Conservation (phyloP, 2,797 vertebrate genomes). For the Gymnoscopelus microlampas region DNA sequence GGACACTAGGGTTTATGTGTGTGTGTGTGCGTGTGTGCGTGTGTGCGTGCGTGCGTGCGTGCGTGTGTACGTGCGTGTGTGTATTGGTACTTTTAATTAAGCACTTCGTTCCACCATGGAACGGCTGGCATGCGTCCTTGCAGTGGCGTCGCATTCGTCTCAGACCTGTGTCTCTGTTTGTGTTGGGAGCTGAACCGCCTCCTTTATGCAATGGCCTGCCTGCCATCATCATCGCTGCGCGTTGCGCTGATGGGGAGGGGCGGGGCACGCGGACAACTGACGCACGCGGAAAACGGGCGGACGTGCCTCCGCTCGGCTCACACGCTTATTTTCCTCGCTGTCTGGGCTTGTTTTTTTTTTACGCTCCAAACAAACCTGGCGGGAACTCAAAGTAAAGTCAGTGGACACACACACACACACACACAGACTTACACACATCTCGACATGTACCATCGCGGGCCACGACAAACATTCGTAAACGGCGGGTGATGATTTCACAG, state of each 20-base stretch:
- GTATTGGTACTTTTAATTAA: background rate
- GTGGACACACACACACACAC: background rate
- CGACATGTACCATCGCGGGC: too few species aligned
- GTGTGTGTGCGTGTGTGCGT: constrained; percentile 40
- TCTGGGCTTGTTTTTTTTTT: constrained; percentile 38
- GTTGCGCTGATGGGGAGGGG: constrained; percentile 58
- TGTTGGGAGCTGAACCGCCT: constrained; percentile 60
- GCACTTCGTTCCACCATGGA: too few species aligned
- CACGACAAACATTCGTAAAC: too few species aligned
- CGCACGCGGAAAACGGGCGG: constrained; percentile 69
- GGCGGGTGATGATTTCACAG: background rate
- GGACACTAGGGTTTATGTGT: too few species aligned
- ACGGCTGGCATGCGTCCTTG: background rate
- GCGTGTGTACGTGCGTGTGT: constrained; percentile 16
- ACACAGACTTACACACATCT: too few species aligned
- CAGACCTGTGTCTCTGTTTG: constrained; percentile 67
- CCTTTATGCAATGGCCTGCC: constrained; percentile 58
- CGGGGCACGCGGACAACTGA: constrained; percentile 58
- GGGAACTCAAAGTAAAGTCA: constrained; percentile 29
- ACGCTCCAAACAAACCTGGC: constrained; percentile 39
- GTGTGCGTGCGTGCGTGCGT: constrained; percentile 38
- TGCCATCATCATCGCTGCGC: constrained; percentile 71
- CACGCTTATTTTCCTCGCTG: constrained; percentile 50
- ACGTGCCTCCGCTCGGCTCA: constrained; percentile 41
- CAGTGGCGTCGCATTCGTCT: constrained; percentile 42